A percentile compares a stretch with the other conserved stretches of the same genome.
Evolutionary conservation across 1,140 invertebrate species (phyloP).

Genomic region (Saccostrea glomerata): DNA sequence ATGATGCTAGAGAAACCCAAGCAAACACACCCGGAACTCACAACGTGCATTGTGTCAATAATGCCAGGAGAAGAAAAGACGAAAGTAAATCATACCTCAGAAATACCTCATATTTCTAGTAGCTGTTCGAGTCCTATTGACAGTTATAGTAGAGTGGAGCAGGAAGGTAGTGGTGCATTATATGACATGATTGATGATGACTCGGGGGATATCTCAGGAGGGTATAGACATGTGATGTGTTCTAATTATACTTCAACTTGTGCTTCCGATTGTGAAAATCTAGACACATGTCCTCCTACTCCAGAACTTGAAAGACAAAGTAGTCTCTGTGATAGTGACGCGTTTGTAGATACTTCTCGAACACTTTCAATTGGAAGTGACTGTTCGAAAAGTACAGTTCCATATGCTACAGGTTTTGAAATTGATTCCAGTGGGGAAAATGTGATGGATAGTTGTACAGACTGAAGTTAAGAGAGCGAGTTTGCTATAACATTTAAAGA

Average conservation of each 20-base stretch:
- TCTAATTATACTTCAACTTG: constrained; percentile 4
- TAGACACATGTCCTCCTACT: constrained; percentile 6
- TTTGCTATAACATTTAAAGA: too few species aligned
- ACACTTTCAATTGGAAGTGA: neutral
- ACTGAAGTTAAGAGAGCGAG: too few species aligned
- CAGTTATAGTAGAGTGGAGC: neutral
- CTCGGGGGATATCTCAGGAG: constrained; percentile 9
- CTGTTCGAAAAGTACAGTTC: constrained; percentile 2
- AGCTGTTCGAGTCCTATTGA: neutral
- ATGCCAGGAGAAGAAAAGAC: neutral
- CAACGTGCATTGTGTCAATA: neutral
- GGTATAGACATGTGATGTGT: neutral
- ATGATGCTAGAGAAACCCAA: neutral
- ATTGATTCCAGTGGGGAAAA: neutral
- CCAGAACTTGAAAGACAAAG: neutral
- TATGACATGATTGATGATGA: neutral
- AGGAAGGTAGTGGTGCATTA: neutral
- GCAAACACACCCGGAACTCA: neutral
- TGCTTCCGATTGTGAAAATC: constrained; percentile 5
- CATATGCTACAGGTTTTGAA: neutral
- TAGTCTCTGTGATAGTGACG: neutral
- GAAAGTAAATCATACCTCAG: neutral
- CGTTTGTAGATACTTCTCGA: neutral
- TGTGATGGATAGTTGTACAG: neutral
- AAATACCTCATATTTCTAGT: neutral